Percentiles rank a stretch among this genome's conserved stretches.
Evolutionary conservation across 1,140 invertebrate genomes (phyloP).

Genomic region (Aphelinus atriplicis): DNA sequence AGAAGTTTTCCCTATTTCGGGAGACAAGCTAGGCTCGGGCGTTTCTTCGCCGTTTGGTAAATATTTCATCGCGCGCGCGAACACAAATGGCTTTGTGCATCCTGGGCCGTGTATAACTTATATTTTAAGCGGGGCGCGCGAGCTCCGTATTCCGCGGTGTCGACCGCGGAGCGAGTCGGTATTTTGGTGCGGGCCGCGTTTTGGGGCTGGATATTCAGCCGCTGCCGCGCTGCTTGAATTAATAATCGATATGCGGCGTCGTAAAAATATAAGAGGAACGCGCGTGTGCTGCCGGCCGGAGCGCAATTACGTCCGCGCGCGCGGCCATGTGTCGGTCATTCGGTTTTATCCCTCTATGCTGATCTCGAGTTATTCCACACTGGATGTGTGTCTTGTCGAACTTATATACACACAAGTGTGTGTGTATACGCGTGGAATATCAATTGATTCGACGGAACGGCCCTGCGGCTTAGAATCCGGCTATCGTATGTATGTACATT

Average conservation of each 20-base stretch:
- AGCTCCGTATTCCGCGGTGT: not conserved
- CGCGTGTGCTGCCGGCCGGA: not conserved
- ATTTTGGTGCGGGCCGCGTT: not conserved
- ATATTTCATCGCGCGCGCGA: conserved; percentile 21
- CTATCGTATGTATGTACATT: too few species aligned
- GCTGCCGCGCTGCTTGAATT: not conserved
- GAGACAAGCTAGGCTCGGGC: not conserved
- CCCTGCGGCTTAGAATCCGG: too few species aligned
- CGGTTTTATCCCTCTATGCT: not conserved
- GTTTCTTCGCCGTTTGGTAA: conserved; percentile 35
- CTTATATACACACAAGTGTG: too few species aligned
- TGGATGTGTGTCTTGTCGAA: too few species aligned
- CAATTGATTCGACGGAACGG: not conserved
- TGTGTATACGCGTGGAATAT: not conserved
- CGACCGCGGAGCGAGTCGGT: conserved; percentile 2
- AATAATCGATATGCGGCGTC: conserved; percentile 18
- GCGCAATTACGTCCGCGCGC: not conserved
- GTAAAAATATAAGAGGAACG: conserved; percentile 18
- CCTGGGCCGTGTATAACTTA: conserved; percentile 10
- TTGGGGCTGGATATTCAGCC: not conserved
- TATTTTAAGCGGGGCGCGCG: conserved; percentile 6
- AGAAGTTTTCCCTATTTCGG: conserved; percentile 18
- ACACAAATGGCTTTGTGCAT: conserved; percentile 7
- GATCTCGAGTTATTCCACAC: not conserved
- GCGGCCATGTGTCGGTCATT: not conserved